Conservation (phyloP, 2,113 vertebrate species). For the Ailurus styani region DNA sequence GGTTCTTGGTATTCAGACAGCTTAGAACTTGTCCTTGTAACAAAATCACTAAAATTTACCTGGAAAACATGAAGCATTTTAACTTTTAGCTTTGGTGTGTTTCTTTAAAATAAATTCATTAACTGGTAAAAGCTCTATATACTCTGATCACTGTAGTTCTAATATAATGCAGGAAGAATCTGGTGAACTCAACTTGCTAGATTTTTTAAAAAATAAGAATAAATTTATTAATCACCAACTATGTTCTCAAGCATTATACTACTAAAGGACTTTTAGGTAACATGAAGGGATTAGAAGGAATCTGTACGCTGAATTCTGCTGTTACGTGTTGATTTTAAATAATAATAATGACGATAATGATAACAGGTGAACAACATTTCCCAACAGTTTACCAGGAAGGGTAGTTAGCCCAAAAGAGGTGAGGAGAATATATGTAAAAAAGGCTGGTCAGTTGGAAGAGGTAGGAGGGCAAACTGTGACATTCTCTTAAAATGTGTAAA, state of each 20-base stretch:
- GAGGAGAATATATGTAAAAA: background rate
- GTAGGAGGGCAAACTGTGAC: background rate
- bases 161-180: background rate
- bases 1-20: background rate
- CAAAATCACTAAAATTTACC: slow-evolving; percentile 3
- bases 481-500: background rate
- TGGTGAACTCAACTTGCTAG: background rate
- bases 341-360: background rate
- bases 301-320: background rate
- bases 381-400: background rate
- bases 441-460: background rate
- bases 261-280: background rate
- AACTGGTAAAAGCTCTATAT: background rate
- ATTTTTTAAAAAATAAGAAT: slow-evolving; percentile 39
- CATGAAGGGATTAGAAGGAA: background rate
- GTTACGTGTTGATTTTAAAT: background rate
- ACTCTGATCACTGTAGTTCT: background rate
- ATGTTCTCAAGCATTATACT: slow-evolving; percentile 20
- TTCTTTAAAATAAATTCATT: background rate
- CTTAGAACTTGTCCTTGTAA: background rate
- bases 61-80: background rate
- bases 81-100: background rate
- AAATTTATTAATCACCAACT: background rate
- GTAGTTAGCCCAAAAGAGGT: background rate
- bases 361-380: background rate